These are phyloP conservation scores for Montipora capricornis DNA, from an alignment of 64 coral and sea anemone species.

Conservation along the genomic window DNA sequence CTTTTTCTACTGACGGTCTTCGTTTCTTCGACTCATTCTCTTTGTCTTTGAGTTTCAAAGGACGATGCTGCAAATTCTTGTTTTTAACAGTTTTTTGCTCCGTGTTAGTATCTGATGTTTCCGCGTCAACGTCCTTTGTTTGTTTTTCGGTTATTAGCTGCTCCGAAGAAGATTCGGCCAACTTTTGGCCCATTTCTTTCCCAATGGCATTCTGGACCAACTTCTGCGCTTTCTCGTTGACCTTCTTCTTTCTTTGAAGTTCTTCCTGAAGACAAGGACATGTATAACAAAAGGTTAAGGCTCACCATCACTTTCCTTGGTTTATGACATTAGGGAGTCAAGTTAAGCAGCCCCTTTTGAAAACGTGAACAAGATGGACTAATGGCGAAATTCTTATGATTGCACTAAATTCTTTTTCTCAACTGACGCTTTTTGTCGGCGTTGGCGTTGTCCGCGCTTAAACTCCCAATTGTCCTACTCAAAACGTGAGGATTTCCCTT, in stretches of 20 bases:
- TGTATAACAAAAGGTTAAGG: neutral
- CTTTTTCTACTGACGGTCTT: slow-evolving; percentile 38
- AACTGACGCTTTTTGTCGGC: no score
- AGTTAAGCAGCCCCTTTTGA: no score
- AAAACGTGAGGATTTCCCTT: no score
- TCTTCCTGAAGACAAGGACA: slow-evolving; percentile 7
- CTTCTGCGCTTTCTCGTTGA: slow-evolving; percentile 27
- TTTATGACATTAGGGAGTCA: no score
- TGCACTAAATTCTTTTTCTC: no score
- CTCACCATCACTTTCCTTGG: neutral
- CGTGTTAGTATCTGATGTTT: neutral
- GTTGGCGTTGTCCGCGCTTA: no score
- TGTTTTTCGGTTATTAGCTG: neutral
- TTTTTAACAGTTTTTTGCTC: slow-evolving; percentile 35
- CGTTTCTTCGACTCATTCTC: slow-evolving; percentile 31
- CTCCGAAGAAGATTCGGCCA: neutral
- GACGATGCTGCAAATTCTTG: slow-evolving; percentile 57
- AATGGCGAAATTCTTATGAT: no score
- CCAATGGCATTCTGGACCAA: slow-evolving; percentile 34
- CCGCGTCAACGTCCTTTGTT: neutral
- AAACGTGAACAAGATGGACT: no score
- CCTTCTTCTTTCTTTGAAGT: slow-evolving; percentile 14
- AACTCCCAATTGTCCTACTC: no score
- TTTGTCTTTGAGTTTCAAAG: slow-evolving; percentile 73
- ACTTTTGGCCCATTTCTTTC: neutral